Evolutionary conservation across 1,140 invertebrate species (phyloP), one percentile per base, ranked within the genome.

Genomic region (Akabosia matsudoensis): DNA sequence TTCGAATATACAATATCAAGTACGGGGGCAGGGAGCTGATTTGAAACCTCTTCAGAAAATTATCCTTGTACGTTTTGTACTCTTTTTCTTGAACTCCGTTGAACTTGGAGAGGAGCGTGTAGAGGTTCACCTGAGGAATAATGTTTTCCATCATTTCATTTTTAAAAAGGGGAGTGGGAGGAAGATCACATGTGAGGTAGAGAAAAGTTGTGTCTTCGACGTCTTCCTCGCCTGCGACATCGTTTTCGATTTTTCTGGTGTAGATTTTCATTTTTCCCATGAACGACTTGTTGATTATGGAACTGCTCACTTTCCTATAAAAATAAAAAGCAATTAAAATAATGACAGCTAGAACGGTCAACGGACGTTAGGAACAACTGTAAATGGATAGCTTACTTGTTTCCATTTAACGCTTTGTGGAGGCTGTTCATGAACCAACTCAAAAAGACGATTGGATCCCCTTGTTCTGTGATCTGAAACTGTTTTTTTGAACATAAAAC

Each of bases 11-110:
- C 70, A 99, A 85, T 82, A 99, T 98, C 18, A 99, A 88, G 86
- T 96, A 99, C n/a, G 95, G 95, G 14, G 97, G 97, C 64, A 99
- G 87, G 82, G 91, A 88, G 0, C 93, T 95, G 31, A 99, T 93
- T 87, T 99, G 95, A 87, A 99, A 99, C 82, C 94, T 88, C 84
- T 98, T 99, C 86, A 99, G 87, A 83, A 96, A 96, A 83, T 97
- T 98, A 84, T 99, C 97, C 84, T 99, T 99, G 84, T 98, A 98
- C 0, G 97, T 99, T 87, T 99, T 99, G 84, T 99, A 99, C 85
- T 99, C 98, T 85, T 98, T 98, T 83, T 98, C 96, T 26, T 90
- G 88, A 71, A 92, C 89, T 1, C 97, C 97, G 86, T 99, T 98
- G 84, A 99, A 99, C 86, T 99, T 99, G 56, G 91, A 92, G 45